Evolutionary conservation across 2,113 vertebrate genomes (phyloP).

Genomic region (Apistogramma diplotaenia): DNA sequence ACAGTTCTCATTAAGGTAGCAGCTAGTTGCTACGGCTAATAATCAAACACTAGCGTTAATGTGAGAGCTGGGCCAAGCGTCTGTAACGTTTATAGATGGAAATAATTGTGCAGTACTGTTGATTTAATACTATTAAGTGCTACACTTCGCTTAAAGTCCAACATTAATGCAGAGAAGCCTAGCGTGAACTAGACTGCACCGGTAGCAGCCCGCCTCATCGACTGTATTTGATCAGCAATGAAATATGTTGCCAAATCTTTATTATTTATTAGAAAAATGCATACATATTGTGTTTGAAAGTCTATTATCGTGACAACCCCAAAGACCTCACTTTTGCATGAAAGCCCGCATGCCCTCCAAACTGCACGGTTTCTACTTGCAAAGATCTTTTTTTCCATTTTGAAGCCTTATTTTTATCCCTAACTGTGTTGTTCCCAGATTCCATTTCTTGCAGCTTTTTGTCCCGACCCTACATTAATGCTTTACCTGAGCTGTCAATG

Average conservation of each 20-base stretch:
- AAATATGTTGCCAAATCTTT: background rate
- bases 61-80: background rate
- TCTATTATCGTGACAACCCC: background rate
- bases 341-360: background rate
- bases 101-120: too few species aligned
- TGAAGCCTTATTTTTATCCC: background rate
- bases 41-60: background rate
- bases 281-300: background rate
- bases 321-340: background rate
- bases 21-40: background rate
- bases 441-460: constrained; percentile 20
- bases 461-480: background rate
- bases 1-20: background rate
- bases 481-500: constrained; percentile 29
- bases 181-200: background rate
- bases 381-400: background rate
- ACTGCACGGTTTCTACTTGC: background rate
- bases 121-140: too few species aligned
- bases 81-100: too few species aligned
- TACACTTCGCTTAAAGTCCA: too few species aligned
- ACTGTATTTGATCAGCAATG: too few species aligned
- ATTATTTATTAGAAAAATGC: background rate
- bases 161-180: background rate
- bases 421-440: background rate
- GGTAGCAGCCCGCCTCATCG: too few species aligned